Base-by-base conservation (phyloP, 2,888 invertebrate genomes). In the Papilio gigon region DNA sequence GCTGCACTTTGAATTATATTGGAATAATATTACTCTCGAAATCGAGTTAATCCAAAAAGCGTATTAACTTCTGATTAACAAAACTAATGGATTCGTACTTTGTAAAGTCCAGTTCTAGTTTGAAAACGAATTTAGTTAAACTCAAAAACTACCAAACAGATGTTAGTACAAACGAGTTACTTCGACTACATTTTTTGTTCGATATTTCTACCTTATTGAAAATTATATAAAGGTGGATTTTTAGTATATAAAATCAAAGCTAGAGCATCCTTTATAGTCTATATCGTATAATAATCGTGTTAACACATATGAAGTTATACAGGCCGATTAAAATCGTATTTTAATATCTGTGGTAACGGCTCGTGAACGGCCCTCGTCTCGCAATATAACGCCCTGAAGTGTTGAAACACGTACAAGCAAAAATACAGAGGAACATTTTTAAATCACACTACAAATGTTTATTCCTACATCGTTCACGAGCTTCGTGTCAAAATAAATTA, bases 241-340 rank as follows among this genome's bases (percentile, higher is more conserved):
- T 42, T 42, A 6, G n/a, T 27, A 53, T 27, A 50, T 22, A 14
- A 50, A 25, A 50, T 25, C 47, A 25, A 50, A 50, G 47, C 22
- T 4, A n/a, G n/a, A n/a, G n/a, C n/a, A n/a, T n/a, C n/a, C n/a
- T n/a, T 3, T 33, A 33, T 25, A 25, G 22, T 12, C 3, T 17
- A 50, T 50, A 27, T 22, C 25, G 50, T 50, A 50, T 50, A 27
- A 50, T 27, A 50, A 27, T 14, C 25, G 47, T 50, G 47, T 50
- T 25, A 50, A 50, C 47, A 25, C 25, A 17, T 25, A 2, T 12
- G 47, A 50, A 50, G 14, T 50, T 50, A 50, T 50, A 50, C 6
- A 53, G 27, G 50, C n/a, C 42, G 42, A 30, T 61, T 42, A 61
- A 40, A 61, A 61, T 61, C 40, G n/a, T 61, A 42, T 27, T 42